Percentiles rank a stretch among this genome's conserved stretches.
These are phyloP conservation scores for Samia ricini DNA, from an alignment of 1,140 invertebrate species.

Conservation along the genomic window DNA sequence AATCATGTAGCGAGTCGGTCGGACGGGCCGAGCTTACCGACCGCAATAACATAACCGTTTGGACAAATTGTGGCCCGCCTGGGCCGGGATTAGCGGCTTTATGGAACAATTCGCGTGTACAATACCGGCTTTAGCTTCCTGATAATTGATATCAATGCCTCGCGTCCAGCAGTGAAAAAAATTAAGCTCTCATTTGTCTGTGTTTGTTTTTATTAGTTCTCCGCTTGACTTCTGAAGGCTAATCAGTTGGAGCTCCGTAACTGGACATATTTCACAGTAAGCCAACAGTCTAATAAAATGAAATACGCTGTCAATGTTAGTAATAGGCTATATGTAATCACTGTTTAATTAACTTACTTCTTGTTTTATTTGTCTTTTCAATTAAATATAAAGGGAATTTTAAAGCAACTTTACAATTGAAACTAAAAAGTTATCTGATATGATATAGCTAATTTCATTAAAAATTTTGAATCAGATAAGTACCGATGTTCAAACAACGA, in stretches of 20 bases:
- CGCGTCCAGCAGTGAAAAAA: slow-evolving; percentile 42
- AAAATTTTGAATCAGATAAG: slow-evolving; percentile 54
- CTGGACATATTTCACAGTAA: slow-evolving; percentile 19
- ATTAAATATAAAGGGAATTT: neutral
- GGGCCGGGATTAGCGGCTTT: slow-evolving; percentile 67
- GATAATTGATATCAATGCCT: slow-evolving; percentile 71
- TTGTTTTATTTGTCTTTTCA: neutral
- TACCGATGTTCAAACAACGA: slow-evolving; percentile 35
- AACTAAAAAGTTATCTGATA: neutral
- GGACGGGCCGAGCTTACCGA: slow-evolving; percentile 45
- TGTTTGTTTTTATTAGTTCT: slow-evolving; percentile 46
- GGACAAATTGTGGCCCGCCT: slow-evolving; percentile 67
- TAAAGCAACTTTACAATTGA: neutral
- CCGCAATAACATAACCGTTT: slow-evolving; percentile 75
- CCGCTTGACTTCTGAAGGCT: slow-evolving; percentile 33
- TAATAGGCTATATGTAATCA: neutral
- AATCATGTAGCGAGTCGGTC: slow-evolving; percentile 45
- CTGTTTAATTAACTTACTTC: neutral
- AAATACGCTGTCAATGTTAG: neutral
- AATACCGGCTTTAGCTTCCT: slow-evolving; percentile 49
- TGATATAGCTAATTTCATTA: slow-evolving; percentile 49
- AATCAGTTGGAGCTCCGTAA: slow-evolving; percentile 17
- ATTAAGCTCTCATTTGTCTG: slow-evolving; percentile 53
- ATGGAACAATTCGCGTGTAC: slow-evolving; percentile 63
- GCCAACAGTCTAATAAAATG: neutral